Conservation (phyloP, 2,888 invertebrate species). For the Uloborus plumipes region DNA sequence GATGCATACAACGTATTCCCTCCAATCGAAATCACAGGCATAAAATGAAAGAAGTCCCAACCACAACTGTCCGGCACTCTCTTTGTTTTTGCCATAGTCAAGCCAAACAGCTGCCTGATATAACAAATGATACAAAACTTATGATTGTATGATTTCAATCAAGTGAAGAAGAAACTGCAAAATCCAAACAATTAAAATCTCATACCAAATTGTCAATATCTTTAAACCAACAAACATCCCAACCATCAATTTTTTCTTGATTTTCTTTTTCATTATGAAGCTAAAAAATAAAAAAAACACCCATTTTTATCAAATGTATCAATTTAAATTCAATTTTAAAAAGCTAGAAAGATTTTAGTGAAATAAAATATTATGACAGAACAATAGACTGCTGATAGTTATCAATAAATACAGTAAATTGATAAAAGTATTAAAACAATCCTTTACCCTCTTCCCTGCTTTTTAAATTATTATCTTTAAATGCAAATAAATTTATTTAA, state of each 20-base stretch:
- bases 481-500: no score
- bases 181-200: slow-evolving; percentile 1
- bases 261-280: slow-evolving; percentile 34
- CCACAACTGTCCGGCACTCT: slow-evolving; percentile 74
- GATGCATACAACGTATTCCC: slow-evolving; percentile 74
- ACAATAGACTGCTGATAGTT: background rate
- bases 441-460: no score
- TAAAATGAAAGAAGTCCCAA: slow-evolving; percentile 75
- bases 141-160: background rate
- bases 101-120: slow-evolving; percentile 72
- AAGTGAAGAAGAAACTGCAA: background rate
- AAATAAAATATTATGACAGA: no score
- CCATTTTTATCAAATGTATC: background rate
- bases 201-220: slow-evolving; percentile 72
- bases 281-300: background rate
- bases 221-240: slow-evolving; percentile 75
- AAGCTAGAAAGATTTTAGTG: no score
- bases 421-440: background rate
- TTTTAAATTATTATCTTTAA: no score
- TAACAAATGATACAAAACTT: background rate
- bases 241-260: slow-evolving; percentile 73
- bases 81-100: slow-evolving; percentile 72
- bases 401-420: background rate
- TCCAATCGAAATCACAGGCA: slow-evolving; percentile 74
- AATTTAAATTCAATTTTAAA: background rate